Conservation (phyloP, 2,888 invertebrate species). For the Drosophila ezoana region DNA sequence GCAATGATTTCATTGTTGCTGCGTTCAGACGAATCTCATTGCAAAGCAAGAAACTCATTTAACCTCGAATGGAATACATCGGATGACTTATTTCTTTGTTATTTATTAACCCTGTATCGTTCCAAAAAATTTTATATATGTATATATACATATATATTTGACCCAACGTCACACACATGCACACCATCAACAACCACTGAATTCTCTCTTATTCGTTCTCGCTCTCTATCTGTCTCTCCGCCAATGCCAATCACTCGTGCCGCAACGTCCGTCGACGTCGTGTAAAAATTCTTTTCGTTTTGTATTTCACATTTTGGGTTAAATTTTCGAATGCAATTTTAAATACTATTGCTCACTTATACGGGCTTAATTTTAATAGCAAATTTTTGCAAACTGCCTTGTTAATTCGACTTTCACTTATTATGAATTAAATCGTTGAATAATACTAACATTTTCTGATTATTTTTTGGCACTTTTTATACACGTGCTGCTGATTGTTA, state of each 20-base stretch:
- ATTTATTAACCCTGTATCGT: slow-evolving; percentile 39
- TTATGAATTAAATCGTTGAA: slow-evolving; percentile 50
- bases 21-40: slow-evolving; percentile 5
- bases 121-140: slow-evolving; percentile 16
- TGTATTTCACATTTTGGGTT: slow-evolving; percentile 60
- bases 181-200: slow-evolving; percentile 58
- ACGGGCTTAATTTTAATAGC: slow-evolving; percentile 40
- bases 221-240: slow-evolving; percentile 20
- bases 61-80: slow-evolving; percentile 30
- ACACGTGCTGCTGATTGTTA: slow-evolving; percentile 85
- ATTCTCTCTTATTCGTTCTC: slow-evolving; percentile 39
- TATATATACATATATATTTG: slow-evolving; percentile 35
- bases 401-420: slow-evolving; percentile 45
- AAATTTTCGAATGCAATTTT: slow-evolving; percentile 56
- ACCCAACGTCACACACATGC: slow-evolving; percentile 42
- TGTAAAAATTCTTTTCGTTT: slow-evolving; percentile 66
- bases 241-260: slow-evolving; percentile 62
- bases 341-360: slow-evolving; percentile 47
- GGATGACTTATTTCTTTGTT: slow-evolving; percentile 35
- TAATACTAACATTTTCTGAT: slow-evolving; percentile 85
- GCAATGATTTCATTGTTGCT: slow-evolving; percentile 45
- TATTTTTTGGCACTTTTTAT: slow-evolving; percentile 85
- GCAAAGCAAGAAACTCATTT: slow-evolving; percentile 43
- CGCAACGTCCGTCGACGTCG: slow-evolving; percentile 55
- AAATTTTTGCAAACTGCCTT: slow-evolving; percentile 36